These are phyloP conservation scores for Mactra quadrangularis DNA, from an alignment of 1,140 invertebrate genomes.

Conservation along the genomic window DNA sequence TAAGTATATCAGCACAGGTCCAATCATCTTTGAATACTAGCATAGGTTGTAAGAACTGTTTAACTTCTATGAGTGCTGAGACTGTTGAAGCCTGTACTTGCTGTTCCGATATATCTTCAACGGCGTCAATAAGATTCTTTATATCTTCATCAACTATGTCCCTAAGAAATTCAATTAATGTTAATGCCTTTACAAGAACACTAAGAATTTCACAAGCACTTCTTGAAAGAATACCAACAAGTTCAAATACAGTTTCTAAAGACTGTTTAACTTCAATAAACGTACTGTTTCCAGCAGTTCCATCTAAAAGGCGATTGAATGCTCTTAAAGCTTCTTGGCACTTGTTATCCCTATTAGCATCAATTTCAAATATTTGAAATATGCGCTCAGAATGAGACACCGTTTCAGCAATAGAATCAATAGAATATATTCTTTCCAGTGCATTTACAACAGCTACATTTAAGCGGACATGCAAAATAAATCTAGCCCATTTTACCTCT, in stretches of 20 bases:
- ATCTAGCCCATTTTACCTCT: not conserved
- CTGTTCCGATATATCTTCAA: conserved; percentile 73
- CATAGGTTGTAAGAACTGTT: conserved; percentile 64
- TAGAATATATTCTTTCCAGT: not conserved
- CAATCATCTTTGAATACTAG: conserved; percentile 37
- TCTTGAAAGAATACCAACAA: conserved; percentile 1
- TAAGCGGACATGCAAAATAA: not conserved
- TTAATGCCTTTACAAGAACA: conserved; percentile 51
- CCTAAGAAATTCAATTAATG: conserved; percentile 65
- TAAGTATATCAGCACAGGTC: conserved; percentile 25
- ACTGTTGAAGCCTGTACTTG: conserved; percentile 69
- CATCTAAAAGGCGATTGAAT: conserved; percentile 25
- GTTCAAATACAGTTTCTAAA: conserved; percentile 15
- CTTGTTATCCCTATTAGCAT: not conserved
- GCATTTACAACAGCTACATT: not conserved
- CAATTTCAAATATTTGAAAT: not conserved
- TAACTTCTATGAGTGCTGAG: conserved; percentile 66
- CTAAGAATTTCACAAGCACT: conserved; percentile 53
- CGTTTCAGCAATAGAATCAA: not conserved
- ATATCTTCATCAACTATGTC: conserved; percentile 67
- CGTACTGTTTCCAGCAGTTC: conserved; percentile 7
- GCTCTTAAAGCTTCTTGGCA: conserved; percentile 26
- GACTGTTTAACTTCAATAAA: conserved; percentile 31
- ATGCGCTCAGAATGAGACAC: not conserved
- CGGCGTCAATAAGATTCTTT: conserved; percentile 73